Evolutionary conservation across 2,113 vertebrate genomes (phyloP).

Genomic region (Nesoenas mayeri): DNA sequence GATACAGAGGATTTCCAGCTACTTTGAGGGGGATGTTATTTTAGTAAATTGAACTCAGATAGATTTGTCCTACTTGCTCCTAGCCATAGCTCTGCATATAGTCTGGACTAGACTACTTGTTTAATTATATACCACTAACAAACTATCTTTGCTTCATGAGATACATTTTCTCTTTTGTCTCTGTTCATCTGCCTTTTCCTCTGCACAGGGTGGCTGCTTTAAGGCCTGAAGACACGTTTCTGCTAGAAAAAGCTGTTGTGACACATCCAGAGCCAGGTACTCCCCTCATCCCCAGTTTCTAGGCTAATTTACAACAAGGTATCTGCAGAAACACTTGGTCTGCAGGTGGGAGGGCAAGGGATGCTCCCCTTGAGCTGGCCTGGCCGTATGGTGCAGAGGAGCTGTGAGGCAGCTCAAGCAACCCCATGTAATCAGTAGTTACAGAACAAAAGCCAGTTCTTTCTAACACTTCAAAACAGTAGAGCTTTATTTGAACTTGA

Average conservation of each 20-base stretch:
- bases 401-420: neutral
- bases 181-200: neutral
- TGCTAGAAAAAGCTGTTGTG: neutral
- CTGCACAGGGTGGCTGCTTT: neutral
- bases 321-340: neutral
- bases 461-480: constrained; percentile 56
- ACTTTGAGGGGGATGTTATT: neutral
- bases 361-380: neutral
- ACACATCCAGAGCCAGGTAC: neutral
- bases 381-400: neutral
- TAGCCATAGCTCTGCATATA: neutral
- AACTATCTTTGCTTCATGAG: neutral
- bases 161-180: neutral
- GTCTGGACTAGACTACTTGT: neutral
- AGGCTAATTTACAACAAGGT: neutral
- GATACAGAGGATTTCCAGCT: constrained; percentile 40
- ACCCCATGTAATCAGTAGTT: constrained; percentile 22
- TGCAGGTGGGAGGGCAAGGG: neutral
- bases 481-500: constrained; percentile 61
- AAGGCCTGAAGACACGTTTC: neutral
- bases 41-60: constrained; percentile 20
- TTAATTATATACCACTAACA: neutral
- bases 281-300: neutral
- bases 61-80: neutral
- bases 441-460: neutral